phyloP scores from a whole-genome alignment of 2,797 vertebrate species.

The Sorex maritimensis region DNA sequence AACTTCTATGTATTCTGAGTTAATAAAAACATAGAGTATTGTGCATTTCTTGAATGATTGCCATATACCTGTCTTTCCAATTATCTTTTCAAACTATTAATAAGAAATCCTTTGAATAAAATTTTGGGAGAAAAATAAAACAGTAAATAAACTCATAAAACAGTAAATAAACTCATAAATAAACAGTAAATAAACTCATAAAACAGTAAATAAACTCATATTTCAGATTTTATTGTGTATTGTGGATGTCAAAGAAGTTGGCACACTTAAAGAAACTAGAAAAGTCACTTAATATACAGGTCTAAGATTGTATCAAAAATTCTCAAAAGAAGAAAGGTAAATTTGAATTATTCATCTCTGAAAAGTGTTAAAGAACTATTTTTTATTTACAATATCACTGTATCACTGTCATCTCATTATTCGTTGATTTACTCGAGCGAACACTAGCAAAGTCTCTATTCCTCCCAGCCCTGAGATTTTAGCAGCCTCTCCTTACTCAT shows the following conservation, averaged over 20 bases:
- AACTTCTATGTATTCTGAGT: background rate
- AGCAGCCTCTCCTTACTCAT: too few relatives aligned
- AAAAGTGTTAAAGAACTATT: too few relatives aligned
- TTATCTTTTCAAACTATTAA: constrained; percentile 31
- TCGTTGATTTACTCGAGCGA: too few relatives aligned
- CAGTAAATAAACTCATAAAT: constrained; percentile 7
- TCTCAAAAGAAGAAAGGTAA: too few relatives aligned
- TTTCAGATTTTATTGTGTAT: background rate
- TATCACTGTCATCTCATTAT: too few relatives aligned
- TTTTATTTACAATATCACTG: too few relatives aligned
- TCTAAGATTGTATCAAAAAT: background rate
- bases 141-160: constrained; percentile 10
- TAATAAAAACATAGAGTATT: background rate
- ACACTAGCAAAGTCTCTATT: too few relatives aligned
- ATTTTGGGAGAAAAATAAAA: constrained; percentile 24
- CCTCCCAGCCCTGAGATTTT: too few relatives aligned
- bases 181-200: background rate
- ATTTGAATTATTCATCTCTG: too few relatives aligned
- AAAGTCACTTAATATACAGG: background rate
- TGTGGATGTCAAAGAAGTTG: background rate
- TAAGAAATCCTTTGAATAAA: constrained; percentile 20
- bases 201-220: constrained; percentile 38
- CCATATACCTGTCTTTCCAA: background rate
- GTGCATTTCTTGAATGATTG: background rate
- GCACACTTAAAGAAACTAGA: background rate